Percentiles rank a stretch among this genome's conserved stretches.
Evolutionary conservation across 2,797 vertebrate genomes (phyloP).

Genomic region (Cyclopterus lumpus): DNA sequence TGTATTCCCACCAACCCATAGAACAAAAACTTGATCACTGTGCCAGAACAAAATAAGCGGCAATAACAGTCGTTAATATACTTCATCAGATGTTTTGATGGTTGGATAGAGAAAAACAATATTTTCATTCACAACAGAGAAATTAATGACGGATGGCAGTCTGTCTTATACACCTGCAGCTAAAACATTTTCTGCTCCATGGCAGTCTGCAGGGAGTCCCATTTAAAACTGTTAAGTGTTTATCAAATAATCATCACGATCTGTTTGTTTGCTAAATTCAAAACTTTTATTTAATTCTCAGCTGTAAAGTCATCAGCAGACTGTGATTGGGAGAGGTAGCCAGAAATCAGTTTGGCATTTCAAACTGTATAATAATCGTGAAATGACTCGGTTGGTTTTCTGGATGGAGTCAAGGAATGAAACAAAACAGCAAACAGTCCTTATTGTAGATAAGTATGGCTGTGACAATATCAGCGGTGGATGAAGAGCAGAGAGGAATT

Average conservation of each 20-base stretch:
- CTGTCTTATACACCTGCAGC: neutral
- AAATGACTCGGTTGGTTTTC: constrained; percentile 38
- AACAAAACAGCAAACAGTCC: constrained; percentile 43
- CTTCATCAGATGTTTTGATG: constrained; percentile 3
- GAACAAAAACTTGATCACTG: constrained; percentile 3
- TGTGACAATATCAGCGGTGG: constrained; percentile 54
- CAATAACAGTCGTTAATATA: constrained; percentile 7
- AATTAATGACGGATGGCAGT: constrained; percentile 13
- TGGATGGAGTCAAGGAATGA: constrained; percentile 34
- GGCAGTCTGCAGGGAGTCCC: constrained; percentile 15
- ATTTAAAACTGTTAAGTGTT: constrained; percentile 18
- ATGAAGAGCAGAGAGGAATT: constrained; percentile 52
- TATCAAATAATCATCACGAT: constrained; percentile 41
- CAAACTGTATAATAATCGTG: constrained; percentile 36
- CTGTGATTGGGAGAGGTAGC: constrained; percentile 23
- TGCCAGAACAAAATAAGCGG: neutral
- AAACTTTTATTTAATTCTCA: constrained; percentile 51
- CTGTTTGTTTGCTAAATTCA: constrained; percentile 39
- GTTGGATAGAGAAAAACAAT: neutral
- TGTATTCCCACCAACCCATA: constrained; percentile 22
- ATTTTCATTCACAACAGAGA: constrained; percentile 7
- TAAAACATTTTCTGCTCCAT: constrained; percentile 8
- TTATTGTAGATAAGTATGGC: constrained; percentile 43
- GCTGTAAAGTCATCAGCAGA: constrained; percentile 37
- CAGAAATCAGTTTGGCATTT: constrained; percentile 50